Percentiles rank a stretch among this genome's conserved stretches.
Evolutionary conservation across 2,113 vertebrate species (phyloP).

Genomic region (Notothenia rossii): DNA sequence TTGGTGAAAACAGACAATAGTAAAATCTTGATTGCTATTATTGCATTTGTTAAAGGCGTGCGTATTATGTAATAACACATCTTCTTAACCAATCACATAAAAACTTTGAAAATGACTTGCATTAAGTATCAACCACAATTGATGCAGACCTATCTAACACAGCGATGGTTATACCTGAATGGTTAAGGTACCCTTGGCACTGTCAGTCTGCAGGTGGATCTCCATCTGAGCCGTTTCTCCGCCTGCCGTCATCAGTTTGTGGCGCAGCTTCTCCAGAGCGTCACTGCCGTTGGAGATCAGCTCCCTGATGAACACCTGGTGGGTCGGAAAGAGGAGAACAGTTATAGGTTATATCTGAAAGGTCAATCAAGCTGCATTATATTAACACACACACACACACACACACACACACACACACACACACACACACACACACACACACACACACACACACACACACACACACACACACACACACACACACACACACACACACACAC

Average conservation of each 20-base stretch:
- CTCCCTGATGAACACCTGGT: slow-evolving; percentile 96
- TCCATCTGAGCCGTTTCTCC: slow-evolving; percentile 89
- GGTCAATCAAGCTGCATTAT: background rate
- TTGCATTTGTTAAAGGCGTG: background rate
- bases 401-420: no score
- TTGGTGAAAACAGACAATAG: background rate
- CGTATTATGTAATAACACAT: background rate
- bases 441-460: no score
- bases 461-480: background rate
- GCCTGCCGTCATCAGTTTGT: slow-evolving; percentile 86
- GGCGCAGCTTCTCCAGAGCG: slow-evolving; percentile 94
- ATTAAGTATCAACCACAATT: background rate
- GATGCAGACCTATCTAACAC: background rate
- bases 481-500: no score
- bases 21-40: background rate
- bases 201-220: slow-evolving; percentile 93
- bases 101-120: background rate
- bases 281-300: slow-evolving; percentile 96
- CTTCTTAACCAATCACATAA: no score
- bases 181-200: slow-evolving; percentile 89
- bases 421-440: no score
- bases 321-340: background rate
- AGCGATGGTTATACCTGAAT: slow-evolving; percentile 88
- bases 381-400: no score
- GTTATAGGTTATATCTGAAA: background rate